These are phyloP conservation scores for Pipra filicauda DNA, from an alignment of 2,113 vertebrate species.

Conservation along the genomic window DNA sequence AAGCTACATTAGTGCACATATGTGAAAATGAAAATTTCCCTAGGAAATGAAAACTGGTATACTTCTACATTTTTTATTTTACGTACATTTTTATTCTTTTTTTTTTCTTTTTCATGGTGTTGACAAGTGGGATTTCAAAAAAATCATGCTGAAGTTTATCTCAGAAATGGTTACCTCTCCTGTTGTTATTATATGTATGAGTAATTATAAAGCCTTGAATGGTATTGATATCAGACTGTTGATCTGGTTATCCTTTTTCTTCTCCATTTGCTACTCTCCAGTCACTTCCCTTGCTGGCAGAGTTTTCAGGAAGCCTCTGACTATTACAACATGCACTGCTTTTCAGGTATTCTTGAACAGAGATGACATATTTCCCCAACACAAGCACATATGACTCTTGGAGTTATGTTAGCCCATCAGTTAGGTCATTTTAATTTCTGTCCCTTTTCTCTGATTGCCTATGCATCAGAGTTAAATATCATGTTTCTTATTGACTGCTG, in stretches of 20 bases:
- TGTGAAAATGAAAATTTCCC: neutral
- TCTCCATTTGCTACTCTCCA: neutral
- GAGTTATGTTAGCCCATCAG: neutral
- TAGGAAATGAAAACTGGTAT: neutral
- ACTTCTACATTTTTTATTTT: neutral
- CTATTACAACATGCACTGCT: neutral
- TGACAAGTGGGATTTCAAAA: neutral
- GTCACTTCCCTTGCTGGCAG: neutral
- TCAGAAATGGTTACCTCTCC: neutral
- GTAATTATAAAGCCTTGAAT: neutral
- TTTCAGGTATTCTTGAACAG: neutral
- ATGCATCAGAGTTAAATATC: neutral
- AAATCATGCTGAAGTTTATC: neutral
- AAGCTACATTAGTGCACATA: neutral
- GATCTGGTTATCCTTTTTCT: neutral
- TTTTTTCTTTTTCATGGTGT: neutral
- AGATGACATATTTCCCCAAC: neutral
- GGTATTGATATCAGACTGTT: neutral
- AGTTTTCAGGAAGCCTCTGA: neutral
- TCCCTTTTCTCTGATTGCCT: neutral
- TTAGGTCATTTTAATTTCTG: neutral
- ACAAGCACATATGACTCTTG: neutral
- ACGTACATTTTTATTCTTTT: neutral
- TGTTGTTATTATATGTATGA: neutral
- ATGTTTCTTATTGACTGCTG: neutral